Evolutionary conservation across 1,140 invertebrate genomes (phyloP).

Genomic region (Argopecten irradians): DNA sequence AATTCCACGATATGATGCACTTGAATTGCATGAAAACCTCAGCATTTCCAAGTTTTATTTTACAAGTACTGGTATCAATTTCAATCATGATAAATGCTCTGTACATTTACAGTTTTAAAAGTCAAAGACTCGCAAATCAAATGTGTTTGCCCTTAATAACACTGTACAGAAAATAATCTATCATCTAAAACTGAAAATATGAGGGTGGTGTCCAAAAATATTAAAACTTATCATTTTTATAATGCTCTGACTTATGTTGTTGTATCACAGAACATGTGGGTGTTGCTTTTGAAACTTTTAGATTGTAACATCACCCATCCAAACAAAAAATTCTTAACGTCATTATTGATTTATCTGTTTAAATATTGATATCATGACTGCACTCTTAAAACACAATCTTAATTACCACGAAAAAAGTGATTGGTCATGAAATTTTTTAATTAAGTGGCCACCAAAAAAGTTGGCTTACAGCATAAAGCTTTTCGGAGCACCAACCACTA

Average conservation of each 20-base stretch:
- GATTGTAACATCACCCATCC: too few relatives aligned
- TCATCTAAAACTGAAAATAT: neutral
- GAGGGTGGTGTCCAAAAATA: neutral
- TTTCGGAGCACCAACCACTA: too few relatives aligned
- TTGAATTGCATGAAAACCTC: constrained; percentile 10
- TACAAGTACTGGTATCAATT: neutral
- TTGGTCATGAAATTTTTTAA: too few relatives aligned
- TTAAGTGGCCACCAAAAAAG: too few relatives aligned
- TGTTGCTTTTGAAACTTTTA: neutral
- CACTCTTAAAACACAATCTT: too few relatives aligned
- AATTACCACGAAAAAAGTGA: too few relatives aligned
- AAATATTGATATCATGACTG: too few relatives aligned
- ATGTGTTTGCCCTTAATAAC: neutral
- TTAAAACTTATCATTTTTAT: neutral
- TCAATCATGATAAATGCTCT: neutral
- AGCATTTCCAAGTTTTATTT: neutral
- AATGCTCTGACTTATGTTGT: neutral
- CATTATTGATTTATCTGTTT: too few relatives aligned
- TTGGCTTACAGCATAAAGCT: too few relatives aligned
- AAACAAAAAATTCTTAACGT: too few relatives aligned
- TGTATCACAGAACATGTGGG: neutral
- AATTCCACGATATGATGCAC: neutral
- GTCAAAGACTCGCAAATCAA: neutral
- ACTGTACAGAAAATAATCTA: neutral
- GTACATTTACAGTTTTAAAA: neutral